Conservation (phyloP, 2,797 vertebrate genomes). For the Phataginus tetradactyla region DNA sequence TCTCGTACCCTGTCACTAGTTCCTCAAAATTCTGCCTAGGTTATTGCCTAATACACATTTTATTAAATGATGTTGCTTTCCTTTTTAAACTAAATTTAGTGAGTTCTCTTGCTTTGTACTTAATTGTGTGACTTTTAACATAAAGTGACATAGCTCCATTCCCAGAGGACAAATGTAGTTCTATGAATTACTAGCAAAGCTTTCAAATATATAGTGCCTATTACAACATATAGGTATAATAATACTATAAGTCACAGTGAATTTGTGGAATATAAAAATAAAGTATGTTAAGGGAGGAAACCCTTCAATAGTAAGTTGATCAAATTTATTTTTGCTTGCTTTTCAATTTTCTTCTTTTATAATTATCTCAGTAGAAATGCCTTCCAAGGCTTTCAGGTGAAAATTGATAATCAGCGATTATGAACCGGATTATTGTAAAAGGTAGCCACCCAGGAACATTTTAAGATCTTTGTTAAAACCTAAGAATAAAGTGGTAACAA, state of each 20-base stretch:
- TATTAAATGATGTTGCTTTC: not conserved
- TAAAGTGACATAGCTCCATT: not conserved
- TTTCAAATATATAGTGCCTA: not conserved
- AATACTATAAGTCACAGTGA: not conserved
- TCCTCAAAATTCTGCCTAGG: not conserved
- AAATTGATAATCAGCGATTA: not conserved
- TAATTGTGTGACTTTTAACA: not conserved
- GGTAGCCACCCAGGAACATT: not conserved
- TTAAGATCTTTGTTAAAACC: conserved; percentile 33
- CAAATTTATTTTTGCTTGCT: conserved; percentile 21
- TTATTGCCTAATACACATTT: not conserved
- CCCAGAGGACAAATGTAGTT: not conserved
- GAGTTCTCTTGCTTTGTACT: not conserved
- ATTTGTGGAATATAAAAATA: not conserved
- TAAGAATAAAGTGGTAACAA: not conserved
- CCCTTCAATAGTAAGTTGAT: not conserved
- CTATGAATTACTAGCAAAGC: not conserved
- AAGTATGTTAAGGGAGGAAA: not conserved
- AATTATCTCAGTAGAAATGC: not conserved
- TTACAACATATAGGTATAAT: not conserved
- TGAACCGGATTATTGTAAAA: not conserved
- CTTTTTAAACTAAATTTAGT: not conserved
- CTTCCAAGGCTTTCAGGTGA: not conserved
- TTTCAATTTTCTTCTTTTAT: not conserved
- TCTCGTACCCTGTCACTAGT: not conserved